Evolutionary conservation across 2,888 invertebrate species (phyloP).

Genomic region (Drymonia ruficornis): DNA sequence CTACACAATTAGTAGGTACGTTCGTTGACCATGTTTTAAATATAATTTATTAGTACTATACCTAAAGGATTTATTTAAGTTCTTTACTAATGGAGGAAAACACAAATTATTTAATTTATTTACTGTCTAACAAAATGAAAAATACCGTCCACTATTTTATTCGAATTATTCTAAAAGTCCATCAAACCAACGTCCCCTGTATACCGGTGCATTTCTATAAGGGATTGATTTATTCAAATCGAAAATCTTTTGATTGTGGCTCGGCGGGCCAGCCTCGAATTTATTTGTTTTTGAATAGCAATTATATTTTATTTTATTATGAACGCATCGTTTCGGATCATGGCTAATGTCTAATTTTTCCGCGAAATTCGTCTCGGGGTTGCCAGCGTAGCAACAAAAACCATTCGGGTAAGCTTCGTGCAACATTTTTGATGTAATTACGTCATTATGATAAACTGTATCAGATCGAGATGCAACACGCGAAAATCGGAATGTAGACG

Average conservation of each 20-base stretch:
- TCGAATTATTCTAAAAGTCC: not conserved
- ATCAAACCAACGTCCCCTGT: slow-evolving; percentile 47
- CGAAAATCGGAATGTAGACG: slow-evolving; percentile 12
- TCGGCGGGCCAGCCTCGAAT: slow-evolving; percentile 61
- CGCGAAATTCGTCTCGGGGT: slow-evolving; percentile 72
- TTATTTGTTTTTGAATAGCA: slow-evolving; percentile 84
- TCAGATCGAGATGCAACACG: slow-evolving; percentile 24
- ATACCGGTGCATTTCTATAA: slow-evolving; percentile 79
- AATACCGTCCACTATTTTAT: not conserved
- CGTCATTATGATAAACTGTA: slow-evolving; percentile 49
- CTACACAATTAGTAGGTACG: too few species aligned
- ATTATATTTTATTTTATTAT: slow-evolving; percentile 83
- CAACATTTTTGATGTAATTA: slow-evolving; percentile 60
- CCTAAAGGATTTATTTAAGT: too few species aligned
- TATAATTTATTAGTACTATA: too few species aligned
- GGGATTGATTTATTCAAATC: slow-evolving; percentile 84
- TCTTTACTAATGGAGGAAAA: too few species aligned
- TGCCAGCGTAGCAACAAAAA: slow-evolving; percentile 48
- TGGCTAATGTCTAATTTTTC: slow-evolving; percentile 70
- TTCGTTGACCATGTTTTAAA: too few species aligned
- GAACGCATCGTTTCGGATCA: slow-evolving; percentile 68
- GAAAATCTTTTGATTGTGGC: slow-evolving; percentile 76
- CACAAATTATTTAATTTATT: too few species aligned
- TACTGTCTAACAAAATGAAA: too few species aligned
- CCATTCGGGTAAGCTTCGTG: slow-evolving; percentile 40